A percentile compares a stretch with the other conserved stretches of the same genome.
Evolutionary conservation across 1,140 invertebrate species (phyloP).

Genomic region (Xylocopa sonorina): DNA sequence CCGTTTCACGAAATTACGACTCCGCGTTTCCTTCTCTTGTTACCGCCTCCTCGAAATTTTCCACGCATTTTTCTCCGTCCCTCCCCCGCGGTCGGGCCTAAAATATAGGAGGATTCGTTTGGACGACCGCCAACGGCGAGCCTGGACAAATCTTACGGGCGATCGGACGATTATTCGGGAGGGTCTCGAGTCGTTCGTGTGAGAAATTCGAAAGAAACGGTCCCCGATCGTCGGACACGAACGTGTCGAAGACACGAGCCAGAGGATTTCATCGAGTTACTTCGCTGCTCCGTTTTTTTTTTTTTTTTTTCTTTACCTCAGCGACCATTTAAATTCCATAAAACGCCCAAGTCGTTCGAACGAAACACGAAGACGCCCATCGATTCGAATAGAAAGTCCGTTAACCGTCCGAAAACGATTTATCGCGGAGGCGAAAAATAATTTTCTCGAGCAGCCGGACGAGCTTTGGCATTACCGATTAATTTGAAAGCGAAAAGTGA

Average conservation of each 20-base stretch:
- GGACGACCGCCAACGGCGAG: slow-evolving; percentile 4
- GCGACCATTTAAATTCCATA: too few relatives aligned
- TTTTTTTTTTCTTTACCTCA: too few relatives aligned
- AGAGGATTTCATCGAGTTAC: background rate
- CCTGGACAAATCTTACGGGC: slow-evolving; percentile 7
- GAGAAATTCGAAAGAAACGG: background rate
- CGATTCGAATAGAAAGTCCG: too few relatives aligned
- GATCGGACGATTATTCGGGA: slow-evolving; percentile 6
- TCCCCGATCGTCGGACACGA: background rate
- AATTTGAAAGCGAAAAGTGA: too few relatives aligned
- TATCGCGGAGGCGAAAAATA: too few relatives aligned
- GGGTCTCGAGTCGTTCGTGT: background rate
- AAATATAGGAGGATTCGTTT: background rate
- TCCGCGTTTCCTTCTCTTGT: background rate
- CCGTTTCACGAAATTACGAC: slow-evolving; percentile 28
- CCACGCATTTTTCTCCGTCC: background rate
- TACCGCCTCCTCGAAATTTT: background rate
- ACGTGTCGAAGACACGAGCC: background rate
- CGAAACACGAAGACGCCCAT: too few relatives aligned
- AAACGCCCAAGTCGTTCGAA: too few relatives aligned
- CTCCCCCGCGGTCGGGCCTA: background rate
- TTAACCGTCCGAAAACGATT: too few relatives aligned
- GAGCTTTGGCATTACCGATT: too few relatives aligned
- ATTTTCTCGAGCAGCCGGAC: too few relatives aligned
- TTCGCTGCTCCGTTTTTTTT: background rate